Evolutionary conservation across 2,113 vertebrate genomes (phyloP).

Genomic region (Anarrhichthys ocellatus): DNA sequence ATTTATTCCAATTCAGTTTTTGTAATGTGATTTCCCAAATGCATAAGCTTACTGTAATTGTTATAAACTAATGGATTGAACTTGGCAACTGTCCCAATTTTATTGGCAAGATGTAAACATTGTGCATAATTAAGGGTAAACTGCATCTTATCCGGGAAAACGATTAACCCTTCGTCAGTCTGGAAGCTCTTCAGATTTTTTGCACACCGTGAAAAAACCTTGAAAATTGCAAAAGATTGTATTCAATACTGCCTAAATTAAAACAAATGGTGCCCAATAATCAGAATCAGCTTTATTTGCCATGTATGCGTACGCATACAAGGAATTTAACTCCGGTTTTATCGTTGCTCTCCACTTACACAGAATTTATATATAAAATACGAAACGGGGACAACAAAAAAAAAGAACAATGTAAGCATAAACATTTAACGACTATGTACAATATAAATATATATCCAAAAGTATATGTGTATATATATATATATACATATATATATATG

Average conservation of each 20-base stretch:
- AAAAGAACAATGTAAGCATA: too few relatives aligned
- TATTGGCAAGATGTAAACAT: constrained; percentile 15
- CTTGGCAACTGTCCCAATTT: constrained; percentile 6
- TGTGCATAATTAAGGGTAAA: not conserved
- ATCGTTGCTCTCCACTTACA: too few relatives aligned
- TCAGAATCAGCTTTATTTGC: too few relatives aligned
- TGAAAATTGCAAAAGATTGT: not conserved
- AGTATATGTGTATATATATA: too few relatives aligned
- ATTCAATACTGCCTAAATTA: not conserved
- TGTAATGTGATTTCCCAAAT: constrained; percentile 8
- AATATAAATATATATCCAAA: too few relatives aligned
- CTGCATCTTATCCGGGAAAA: not conserved
- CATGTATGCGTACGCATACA: too few relatives aligned
- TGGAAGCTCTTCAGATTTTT: not conserved
- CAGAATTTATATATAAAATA: too few relatives aligned
- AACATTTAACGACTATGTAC: too few relatives aligned
- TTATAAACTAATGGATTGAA: constrained; percentile 43
- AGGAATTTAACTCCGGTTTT: too few relatives aligned
- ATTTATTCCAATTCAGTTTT: not conserved
- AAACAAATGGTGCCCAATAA: not conserved
- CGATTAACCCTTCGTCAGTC: not conserved
- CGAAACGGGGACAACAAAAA: too few relatives aligned
- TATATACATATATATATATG: too few relatives aligned
- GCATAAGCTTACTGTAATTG: constrained; percentile 9
- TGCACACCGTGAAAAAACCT: not conserved